phyloP scores from a whole-genome alignment of 2,113 vertebrate genomes.

The Poicephalus meyeri region DNA sequence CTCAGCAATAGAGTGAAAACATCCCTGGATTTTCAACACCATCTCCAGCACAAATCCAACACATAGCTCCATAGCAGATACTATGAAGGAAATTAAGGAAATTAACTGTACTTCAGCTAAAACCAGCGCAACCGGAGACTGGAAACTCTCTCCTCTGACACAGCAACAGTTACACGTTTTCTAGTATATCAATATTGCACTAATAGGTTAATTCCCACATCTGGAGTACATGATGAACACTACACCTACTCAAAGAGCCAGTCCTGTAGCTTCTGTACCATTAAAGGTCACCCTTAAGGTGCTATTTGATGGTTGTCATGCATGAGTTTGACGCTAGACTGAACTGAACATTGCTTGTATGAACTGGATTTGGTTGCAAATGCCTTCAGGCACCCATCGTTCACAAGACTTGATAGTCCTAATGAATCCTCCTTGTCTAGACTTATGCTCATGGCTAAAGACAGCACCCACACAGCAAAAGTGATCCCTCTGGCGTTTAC shows the following conservation, averaged over 20 bases:
- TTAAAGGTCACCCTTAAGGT: not conserved
- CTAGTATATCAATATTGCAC: not conserved
- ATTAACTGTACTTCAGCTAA: not conserved
- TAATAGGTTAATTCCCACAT: not conserved
- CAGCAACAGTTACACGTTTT: not conserved
- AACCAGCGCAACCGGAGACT: not conserved
- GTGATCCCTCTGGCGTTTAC: not conserved
- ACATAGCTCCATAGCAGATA: too few relatives aligned
- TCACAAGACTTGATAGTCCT: not conserved
- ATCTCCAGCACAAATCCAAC: not conserved
- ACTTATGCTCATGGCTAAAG: not conserved
- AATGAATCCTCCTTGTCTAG: not conserved
- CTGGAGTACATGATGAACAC: not conserved
- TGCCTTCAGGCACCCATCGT: not conserved
- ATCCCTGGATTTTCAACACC: not conserved
- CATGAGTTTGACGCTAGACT: not conserved
- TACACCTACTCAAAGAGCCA: not conserved
- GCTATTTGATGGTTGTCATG: not conserved
- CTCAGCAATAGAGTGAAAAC: not conserved
- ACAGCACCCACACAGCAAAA: not conserved
- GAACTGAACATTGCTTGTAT: not conserved
- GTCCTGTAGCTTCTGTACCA: not conserved
- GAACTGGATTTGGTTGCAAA: not conserved
- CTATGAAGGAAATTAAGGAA: not conserved
- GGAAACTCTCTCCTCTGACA: not conserved